Evolutionary conservation across 2,113 vertebrate species (phyloP).

Genomic region (Rhodinocichla rosea): DNA sequence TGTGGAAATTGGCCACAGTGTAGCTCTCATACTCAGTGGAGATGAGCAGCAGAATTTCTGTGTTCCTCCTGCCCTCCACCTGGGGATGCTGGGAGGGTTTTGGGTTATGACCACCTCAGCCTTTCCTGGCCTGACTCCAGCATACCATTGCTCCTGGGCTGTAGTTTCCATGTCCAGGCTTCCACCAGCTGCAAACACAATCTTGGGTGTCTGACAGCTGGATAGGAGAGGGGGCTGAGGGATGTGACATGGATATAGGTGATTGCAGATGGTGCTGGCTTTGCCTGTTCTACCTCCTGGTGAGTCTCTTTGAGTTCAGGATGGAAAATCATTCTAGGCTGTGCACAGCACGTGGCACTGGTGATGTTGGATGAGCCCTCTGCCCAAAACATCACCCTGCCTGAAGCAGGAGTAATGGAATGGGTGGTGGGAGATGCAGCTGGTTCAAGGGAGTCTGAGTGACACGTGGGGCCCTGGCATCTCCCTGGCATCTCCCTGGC

Average conservation of each 20-base stretch:
- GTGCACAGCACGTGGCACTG: fast-evolving
- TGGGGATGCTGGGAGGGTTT: neutral
- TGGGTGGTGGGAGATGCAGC: neutral
- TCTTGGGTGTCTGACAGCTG: neutral
- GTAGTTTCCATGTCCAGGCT: neutral
- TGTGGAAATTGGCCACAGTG: fast-evolving
- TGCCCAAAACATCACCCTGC: neutral
- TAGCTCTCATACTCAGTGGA: fast-evolving
- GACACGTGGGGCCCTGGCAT: fast-evolving
- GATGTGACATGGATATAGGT: neutral
- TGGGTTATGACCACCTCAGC: neutral
- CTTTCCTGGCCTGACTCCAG: neutral
- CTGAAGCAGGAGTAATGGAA: fast-evolving
- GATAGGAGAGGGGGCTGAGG: neutral
- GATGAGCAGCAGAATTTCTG: neutral
- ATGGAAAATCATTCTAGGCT: neutral
- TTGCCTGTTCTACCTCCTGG: neutral
- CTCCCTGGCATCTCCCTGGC: fast-evolving
- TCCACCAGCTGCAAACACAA: neutral
- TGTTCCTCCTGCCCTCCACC: neutral
- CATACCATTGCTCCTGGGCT: fast-evolving
- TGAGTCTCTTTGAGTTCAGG: neutral
- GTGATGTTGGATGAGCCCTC: neutral
- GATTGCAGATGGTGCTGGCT: neutral
- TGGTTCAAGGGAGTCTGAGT: neutral